A percentile compares a stretch with the other conserved stretches of the same genome.
Evolutionary conservation across 2,888 invertebrate species (phyloP).

Genomic region (Palloptera scutellata): DNA sequence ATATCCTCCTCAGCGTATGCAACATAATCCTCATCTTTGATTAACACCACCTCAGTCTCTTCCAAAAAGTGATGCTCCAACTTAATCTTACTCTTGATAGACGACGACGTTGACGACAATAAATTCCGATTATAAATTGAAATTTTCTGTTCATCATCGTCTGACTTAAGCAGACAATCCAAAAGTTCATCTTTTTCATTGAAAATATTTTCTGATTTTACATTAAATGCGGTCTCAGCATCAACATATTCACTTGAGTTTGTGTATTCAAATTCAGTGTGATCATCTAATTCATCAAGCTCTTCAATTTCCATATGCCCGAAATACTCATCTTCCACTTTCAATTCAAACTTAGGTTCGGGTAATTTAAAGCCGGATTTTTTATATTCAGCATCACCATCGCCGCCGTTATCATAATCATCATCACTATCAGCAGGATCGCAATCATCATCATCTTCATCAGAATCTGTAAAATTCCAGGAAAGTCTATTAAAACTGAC

Average conservation of each 20-base stretch:
- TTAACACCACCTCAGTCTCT: conserved; percentile 53
- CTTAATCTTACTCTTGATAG: not conserved
- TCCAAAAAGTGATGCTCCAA: conserved; percentile 41
- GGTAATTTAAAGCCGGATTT: too few species aligned
- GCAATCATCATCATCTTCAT: conserved; percentile 54
- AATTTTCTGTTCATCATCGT: conserved; percentile 33
- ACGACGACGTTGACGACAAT: not conserved
- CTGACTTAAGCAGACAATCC: conserved; percentile 50
- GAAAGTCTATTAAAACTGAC: conserved; percentile 7
- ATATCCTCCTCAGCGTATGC: conserved; percentile 50
- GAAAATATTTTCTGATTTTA: conserved; percentile 53
- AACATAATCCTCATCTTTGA: conserved; percentile 43
- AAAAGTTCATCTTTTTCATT: conserved; percentile 55
- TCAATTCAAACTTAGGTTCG: not conserved
- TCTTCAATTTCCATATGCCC: conserved; percentile 32
- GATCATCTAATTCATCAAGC: not conserved
- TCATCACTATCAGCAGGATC: conserved; percentile 43
- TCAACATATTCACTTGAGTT: conserved; percentile 45
- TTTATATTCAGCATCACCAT: too few species aligned
- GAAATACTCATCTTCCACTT: conserved; percentile 17
- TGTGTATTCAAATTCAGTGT: conserved; percentile 46
- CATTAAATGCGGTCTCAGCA: conserved; percentile 43
- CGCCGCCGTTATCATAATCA: not conserved
- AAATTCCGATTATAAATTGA: not conserved
- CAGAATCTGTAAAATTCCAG: conserved; percentile 47